Base-by-base conservation (phyloP, 2,113 vertebrate species). In the Pantherophis guttatus region DNA sequence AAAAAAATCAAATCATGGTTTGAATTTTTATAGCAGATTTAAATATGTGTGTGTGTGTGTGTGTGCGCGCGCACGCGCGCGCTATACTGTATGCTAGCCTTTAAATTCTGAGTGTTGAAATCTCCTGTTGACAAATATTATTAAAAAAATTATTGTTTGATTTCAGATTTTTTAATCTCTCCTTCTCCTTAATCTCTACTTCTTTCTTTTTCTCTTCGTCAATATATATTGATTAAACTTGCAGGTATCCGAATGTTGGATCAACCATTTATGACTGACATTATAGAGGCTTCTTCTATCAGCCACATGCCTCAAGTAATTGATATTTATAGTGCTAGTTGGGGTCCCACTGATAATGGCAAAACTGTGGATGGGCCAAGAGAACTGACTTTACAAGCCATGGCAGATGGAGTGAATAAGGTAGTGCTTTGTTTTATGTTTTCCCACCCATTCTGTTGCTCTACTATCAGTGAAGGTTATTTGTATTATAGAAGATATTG, bases 321-420 rank as follows among this genome's bases (percentile, higher is more conserved):
- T 85, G 99, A 99, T 95, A 99, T 99, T 92, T 99, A 99, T 94
- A 99, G 99, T 17, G 99, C 99, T 96, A 99, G 99, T 97, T 99
- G 99, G 99, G 99, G 99, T 24, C 99, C 99, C 6, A 99, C 99
- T 0, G 99, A 99, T 95, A 99, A 99, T 0, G 99, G 99, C 1
- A 99, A 99, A 96, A 99, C 99, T 0, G 99, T 99, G 97, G 99
- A 99, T n/a, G 99, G 99, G 89, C 99, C 99, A n/a, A 96, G 99
- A 85, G 99, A 99, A 97, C 98, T 99, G 59, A 99, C 99, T 0
- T 98, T 99, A 55, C 99, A 99, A 96, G 99, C 99, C 0, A 99
- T 99, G 99, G 99, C 99, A 9, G 99, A 99, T 1, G 99, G 99
- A 0, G 99, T 99, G 86, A 99, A 99, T 95, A 99, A 99, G 98